Base-by-base conservation (phyloP, 2,888 invertebrate species). In the Erynnis tages region DNA sequence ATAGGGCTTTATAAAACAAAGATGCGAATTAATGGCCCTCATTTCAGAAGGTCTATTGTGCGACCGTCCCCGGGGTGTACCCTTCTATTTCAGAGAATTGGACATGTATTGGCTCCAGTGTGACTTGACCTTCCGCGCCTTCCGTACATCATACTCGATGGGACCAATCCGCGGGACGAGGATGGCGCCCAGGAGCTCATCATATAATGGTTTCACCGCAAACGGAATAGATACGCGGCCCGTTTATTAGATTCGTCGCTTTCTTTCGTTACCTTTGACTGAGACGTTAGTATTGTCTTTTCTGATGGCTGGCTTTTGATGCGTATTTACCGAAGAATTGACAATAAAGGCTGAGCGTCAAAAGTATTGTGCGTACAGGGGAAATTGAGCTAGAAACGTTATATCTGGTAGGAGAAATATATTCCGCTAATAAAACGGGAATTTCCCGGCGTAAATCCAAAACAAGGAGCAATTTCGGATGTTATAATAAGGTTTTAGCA, bases 1-100 rank as follows among this genome's bases (percentile, higher is more conserved):
- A 82, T 76, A 68, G 74, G 76, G 78, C 81, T 84, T 82, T 84
- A 82, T 83, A 83, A 86, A 86, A 86, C 86, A 86, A 87, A 86
- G 85, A 86, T 83, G 79, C 76, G 85, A 84, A 85, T 87, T 88
- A 87, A 87, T 87, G 84, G 82, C 71, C 72, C 80, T 82, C 84
- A 83, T 86, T 86, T 81, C 73, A 72, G 73, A 79, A 78, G 82
- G 84, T 79, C 86, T 79, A 84, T 85, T 85, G 82, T 84, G 82
- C 76, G 84, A 74, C 63, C 56, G 75, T 82, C 87, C 84, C 85
- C 59, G 61, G 84, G 79, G 87, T 73, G 75, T 76, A 82, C 81
- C 85, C 82, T 85, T 83, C 86, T 86, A 86, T 85, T 88, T 83
- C 76, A 71, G 63, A 76, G 82, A 87, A 87, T 86, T 86, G 87